Evolutionary conservation across 1,140 invertebrate species (phyloP).

Genomic region (Penaeus japonicus): DNA sequence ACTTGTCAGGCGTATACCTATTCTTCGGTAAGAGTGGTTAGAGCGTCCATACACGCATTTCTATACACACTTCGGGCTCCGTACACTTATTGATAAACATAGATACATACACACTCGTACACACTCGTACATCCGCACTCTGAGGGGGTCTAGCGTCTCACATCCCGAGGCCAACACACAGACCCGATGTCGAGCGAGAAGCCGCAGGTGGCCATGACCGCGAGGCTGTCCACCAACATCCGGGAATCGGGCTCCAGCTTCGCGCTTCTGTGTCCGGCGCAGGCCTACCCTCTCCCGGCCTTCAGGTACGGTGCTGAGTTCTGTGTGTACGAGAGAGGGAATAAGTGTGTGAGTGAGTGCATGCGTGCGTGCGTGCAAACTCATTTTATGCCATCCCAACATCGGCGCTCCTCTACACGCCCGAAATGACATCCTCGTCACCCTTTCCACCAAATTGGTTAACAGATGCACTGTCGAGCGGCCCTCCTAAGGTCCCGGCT

Average conservation of each 20-base stretch:
- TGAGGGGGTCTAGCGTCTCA: too few relatives aligned
- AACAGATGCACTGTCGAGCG: not conserved
- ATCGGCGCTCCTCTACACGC: too few relatives aligned
- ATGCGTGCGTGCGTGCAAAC: not conserved
- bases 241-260: not conserved
- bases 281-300: constrained; percentile 55
- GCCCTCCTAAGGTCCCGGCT: not conserved
- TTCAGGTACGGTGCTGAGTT: constrained; percentile 59
- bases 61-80: too few relatives aligned
- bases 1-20: not conserved
- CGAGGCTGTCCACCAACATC: constrained; percentile 42
- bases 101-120: too few relatives aligned
- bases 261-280: constrained; percentile 55
- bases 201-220: constrained; percentile 41
- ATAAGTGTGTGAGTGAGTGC: too few relatives aligned
- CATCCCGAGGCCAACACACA: not conserved
- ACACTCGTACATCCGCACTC: too few relatives aligned
- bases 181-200: constrained; percentile 37
- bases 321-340: not conserved
- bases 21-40: too few relatives aligned
- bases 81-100: too few relatives aligned
- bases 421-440: too few relatives aligned
- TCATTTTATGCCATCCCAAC: too few relatives aligned
- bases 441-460: too few relatives aligned
- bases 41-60: too few relatives aligned